Percentiles rank a stretch among this genome's conserved stretches.
These are phyloP conservation scores for Champsocephalus gunnari DNA, from an alignment of 2,797 vertebrate genomes.

Conservation along the genomic window DNA sequence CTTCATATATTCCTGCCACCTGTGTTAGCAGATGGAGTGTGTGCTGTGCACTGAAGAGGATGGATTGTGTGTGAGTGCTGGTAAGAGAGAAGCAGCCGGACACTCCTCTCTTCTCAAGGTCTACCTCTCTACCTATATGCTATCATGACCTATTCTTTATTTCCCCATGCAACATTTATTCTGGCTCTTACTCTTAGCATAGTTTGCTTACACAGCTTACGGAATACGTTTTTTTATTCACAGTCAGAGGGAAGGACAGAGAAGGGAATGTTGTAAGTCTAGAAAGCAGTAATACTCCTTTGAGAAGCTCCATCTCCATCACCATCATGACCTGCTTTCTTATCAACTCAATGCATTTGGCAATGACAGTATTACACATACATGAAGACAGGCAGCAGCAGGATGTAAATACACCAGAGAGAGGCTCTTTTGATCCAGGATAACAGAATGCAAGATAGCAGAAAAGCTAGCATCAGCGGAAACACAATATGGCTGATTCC, in stretches of 20 bases:
- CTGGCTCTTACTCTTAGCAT: slow-evolving; percentile 73
- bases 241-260: too few species aligned
- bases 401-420: slow-evolving; percentile 44
- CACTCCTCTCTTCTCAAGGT: slow-evolving; percentile 69
- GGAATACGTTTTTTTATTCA: slow-evolving; percentile 19
- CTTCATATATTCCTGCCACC: slow-evolving; percentile 44
- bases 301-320: slow-evolving; percentile 57
- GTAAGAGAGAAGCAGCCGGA: slow-evolving; percentile 59
- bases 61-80: slow-evolving; percentile 58
- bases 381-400: slow-evolving; percentile 31
- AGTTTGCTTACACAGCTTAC: slow-evolving; percentile 48
- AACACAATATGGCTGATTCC: slow-evolving; percentile 43
- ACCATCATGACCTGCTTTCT: slow-evolving; percentile 53
- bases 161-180: slow-evolving; percentile 62
- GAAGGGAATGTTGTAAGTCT: slow-evolving; percentile 1
- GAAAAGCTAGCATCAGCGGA: slow-evolving; percentile 66
- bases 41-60: slow-evolving; percentile 51
- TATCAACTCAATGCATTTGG: slow-evolving; percentile 55
- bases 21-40: slow-evolving; percentile 53
- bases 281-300: slow-evolving; percentile 58
- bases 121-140: slow-evolving; percentile 64
- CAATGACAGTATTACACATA: slow-evolving; percentile 53
- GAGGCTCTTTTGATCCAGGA: slow-evolving; percentile 51
- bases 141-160: slow-evolving; percentile 80
- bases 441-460: slow-evolving; percentile 52